Base-by-base conservation (phyloP, 2,113 vertebrate genomes). In the Serilophus lunatus region DNA sequence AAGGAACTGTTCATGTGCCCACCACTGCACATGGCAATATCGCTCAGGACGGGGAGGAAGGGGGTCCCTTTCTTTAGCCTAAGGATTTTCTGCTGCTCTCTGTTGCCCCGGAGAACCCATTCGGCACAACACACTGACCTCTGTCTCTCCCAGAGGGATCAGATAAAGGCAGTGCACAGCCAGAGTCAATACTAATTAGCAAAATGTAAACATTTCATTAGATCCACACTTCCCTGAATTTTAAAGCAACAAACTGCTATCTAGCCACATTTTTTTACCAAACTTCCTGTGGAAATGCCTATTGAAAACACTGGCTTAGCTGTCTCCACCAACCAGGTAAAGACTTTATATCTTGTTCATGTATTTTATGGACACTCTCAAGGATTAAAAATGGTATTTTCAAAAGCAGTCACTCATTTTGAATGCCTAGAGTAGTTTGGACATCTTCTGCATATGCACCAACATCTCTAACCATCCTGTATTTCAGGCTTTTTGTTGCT, bases 141-240 rank as follows among this genome's bases (percentile, higher is more conserved):
- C 93, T 95, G 87, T 31, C 85, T 77, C 76, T 93, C 87, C 82
- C 93, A 45, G 54, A 82, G 91, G 90, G 79, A 70, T 63, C 47
- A 63, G 75, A 56, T 42, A 80, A 77, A 90, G 66, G 78, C 63
- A 79, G 59, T 42, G 54, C 38, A 86, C 68, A 75, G 82, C 68
- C 61, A 70, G 54, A 95, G 88, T 91, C 85, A 90, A 93, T 63
- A 92, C 75, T 94, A 94, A 96, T 95, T 94, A 93, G 92, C 71
- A 95, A 94, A 93, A 93, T 68, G 82, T 93, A 96, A 96, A 96
- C 94, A 94, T 61, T 82, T 92, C 29, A 88, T 95, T 94, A 96
- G 82, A 86, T 80, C 86, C 65, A 42, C 31, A 42, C 38, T 92
- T 75, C 72, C 44, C 60, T 74, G 44, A 66, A 60, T 68, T 92